Evolutionary conservation across 2,113 vertebrate species (phyloP).

Genomic region (Ifrita kowaldi): DNA sequence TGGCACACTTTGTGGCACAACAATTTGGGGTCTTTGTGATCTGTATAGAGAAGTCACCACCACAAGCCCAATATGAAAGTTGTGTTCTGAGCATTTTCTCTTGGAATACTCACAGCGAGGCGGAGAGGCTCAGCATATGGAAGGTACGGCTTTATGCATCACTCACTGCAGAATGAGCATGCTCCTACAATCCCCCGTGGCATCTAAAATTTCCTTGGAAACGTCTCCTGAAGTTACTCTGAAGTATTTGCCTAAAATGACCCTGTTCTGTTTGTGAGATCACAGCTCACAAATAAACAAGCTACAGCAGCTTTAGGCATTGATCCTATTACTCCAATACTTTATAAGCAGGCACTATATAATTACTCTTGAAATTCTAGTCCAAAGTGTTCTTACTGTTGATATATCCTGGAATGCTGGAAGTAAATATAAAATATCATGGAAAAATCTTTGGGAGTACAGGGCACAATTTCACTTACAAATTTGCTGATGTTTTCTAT

Average conservation of each 20-base stretch:
- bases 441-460: neutral
- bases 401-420: neutral
- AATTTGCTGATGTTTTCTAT: neutral
- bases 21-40: neutral
- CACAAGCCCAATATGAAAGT: neutral
- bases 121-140: neutral
- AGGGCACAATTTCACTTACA: neutral
- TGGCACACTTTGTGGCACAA: accelerated
- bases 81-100: neutral
- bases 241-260: conserved; percentile 11
- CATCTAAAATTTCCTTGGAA: neutral
- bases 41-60: neutral
- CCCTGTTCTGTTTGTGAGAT: neutral
- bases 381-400: neutral
- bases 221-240: neutral
- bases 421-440: neutral
- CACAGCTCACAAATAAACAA: conserved; percentile 24
- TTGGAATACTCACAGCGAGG: neutral
- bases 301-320: neutral
- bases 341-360: neutral
- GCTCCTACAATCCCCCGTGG: neutral
- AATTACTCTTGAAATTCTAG: neutral
- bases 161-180: neutral
- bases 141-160: neutral
- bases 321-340: conserved; percentile 14